Evolutionary conservation across 2,797 vertebrate species (phyloP).

Genomic region (Basileuterus tristriatus): DNA sequence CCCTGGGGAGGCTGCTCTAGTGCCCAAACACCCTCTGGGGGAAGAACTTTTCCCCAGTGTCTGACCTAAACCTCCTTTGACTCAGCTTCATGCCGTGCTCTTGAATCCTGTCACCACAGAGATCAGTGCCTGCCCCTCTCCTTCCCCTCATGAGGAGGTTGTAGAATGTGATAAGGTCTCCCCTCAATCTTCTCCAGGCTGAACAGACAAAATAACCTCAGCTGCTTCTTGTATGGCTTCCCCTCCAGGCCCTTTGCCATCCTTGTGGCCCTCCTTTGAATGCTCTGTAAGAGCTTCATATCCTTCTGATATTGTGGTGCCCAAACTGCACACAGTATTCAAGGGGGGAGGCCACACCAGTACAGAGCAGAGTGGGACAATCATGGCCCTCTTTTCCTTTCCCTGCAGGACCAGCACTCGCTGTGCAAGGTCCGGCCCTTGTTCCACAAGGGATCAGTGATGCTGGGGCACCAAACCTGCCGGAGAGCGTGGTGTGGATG

Average conservation of each 20-base stretch:
- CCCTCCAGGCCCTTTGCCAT: neutral
- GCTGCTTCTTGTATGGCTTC: neutral
- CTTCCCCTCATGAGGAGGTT: neutral
- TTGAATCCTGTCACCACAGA: neutral
- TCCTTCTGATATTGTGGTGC: neutral
- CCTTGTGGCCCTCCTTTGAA: rapidly evolving
- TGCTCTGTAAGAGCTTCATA: neutral
- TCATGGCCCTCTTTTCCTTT: rapidly evolving
- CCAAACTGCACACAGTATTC: neutral
- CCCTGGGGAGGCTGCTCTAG: neutral
- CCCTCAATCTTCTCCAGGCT: neutral
- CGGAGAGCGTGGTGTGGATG: conserved; percentile 91
- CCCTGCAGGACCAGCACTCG: conserved; percentile 81
- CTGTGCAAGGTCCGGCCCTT: conserved; percentile 71
- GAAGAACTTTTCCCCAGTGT: neutral
- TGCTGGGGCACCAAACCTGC: conserved; percentile 40
- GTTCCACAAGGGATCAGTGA: conserved; percentile 52
- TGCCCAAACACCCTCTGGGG: rapidly evolving
- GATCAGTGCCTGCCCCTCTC: neutral
- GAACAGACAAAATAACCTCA: neutral
- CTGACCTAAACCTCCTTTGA: neutral
- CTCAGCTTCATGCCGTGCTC: neutral
- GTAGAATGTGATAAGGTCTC: neutral
- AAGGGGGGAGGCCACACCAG: neutral
- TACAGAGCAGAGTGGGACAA: neutral